Conservation (phyloP, 2,113 vertebrate genomes). For the Coreoperca whiteheadi region DNA sequence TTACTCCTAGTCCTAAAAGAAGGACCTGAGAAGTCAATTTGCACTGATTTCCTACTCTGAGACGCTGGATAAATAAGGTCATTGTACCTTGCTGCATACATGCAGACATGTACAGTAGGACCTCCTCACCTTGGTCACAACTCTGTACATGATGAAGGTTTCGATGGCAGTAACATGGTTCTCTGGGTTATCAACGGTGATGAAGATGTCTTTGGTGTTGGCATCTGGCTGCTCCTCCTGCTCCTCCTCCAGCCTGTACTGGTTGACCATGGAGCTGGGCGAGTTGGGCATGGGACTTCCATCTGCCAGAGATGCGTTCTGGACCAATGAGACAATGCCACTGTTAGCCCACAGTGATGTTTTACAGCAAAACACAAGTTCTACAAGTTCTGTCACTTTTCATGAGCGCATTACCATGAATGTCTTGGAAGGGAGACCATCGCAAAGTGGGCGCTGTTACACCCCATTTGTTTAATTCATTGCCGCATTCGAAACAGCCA, state of each 20-base stretch:
- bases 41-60: not conserved
- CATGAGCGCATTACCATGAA: not conserved
- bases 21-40: not conserved
- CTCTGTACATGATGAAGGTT: slow-evolving; percentile 95
- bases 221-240: slow-evolving; percentile 83
- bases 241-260: slow-evolving; percentile 93
- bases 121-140: slow-evolving; percentile 89
- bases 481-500: not conserved
- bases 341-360: not conserved
- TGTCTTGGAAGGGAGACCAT: not conserved
- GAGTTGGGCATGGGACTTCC: slow-evolving; percentile 88
- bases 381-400: not conserved
- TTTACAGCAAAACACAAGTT: not conserved
- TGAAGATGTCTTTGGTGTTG: slow-evolving; percentile 90
- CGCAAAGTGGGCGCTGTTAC: too few species aligned
- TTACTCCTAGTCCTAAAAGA: not conserved
- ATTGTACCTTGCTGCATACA: not conserved
- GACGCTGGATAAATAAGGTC: not conserved
- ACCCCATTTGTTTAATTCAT: too few species aligned
- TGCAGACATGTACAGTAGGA: not conserved
- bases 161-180: slow-evolving; percentile 96
- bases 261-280: slow-evolving; percentile 94
- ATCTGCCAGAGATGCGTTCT: slow-evolving; percentile 88
- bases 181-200: slow-evolving; percentile 94
- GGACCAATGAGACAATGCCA: slow-evolving; percentile 36